Evolutionary conservation across 92 coral and sea anemone genomes (phyloP).

Genomic region (Actinostola sp.): DNA sequence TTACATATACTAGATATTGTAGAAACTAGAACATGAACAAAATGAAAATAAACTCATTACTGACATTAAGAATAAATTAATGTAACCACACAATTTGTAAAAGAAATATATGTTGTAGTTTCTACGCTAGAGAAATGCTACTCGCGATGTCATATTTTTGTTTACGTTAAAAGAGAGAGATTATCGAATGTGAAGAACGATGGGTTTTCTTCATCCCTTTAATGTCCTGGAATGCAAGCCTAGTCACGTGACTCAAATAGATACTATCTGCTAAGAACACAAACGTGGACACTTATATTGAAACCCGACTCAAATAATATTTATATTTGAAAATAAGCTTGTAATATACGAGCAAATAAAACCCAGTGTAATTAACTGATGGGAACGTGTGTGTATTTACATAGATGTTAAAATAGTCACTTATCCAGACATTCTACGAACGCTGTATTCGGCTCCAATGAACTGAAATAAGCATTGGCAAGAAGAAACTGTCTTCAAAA

Average conservation of each 20-base stretch:
- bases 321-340: conserved; percentile 1
- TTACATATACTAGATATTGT: no score
- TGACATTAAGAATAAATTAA: no score
- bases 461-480: not conserved
- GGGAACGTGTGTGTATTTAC: conserved; percentile 2
- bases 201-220: not conserved
- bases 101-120: no score
- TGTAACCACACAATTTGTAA: no score
- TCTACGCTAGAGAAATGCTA: no score
- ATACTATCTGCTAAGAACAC: not conserved
- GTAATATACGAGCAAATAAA: not conserved
- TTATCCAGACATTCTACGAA: no score
- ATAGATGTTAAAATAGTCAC: no score
- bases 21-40: no score
- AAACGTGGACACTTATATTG: not conserved
- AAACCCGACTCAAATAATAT: not conserved
- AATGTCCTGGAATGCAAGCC: conserved; percentile 3
- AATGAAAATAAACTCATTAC: no score
- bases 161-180: not conserved
- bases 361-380: not conserved
- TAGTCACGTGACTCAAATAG: conserved; percentile 4
- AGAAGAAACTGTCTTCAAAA: not conserved
- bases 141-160: no score
- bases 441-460: not conserved
- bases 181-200: not conserved